Conservation (phyloP, 2,888 invertebrate species). For the Idaea aversata region DNA sequence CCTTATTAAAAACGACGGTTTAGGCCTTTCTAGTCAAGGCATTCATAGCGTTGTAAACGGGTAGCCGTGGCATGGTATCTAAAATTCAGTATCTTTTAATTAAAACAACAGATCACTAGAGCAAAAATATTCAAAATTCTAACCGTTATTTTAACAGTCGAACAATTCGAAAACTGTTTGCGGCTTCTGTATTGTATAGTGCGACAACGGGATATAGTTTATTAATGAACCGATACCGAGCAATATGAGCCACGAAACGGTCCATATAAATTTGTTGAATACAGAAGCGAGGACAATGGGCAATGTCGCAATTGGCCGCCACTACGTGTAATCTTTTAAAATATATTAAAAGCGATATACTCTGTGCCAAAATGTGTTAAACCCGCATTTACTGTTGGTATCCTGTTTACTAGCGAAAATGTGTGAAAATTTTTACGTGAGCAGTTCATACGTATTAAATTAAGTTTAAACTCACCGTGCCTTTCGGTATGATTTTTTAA, state of each 20-base stretch:
- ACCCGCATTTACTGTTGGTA: slow-evolving; percentile 53
- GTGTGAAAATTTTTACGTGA: slow-evolving; percentile 48
- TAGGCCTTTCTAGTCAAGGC: neutral
- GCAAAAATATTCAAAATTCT: slow-evolving; percentile 48
- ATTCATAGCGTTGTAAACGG: neutral
- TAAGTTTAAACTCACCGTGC: slow-evolving; percentile 45
- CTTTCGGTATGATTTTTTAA: slow-evolving; percentile 38
- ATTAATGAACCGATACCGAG: slow-evolving; percentile 67
- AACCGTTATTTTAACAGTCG: slow-evolving; percentile 52
- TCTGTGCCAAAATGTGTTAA: slow-evolving; percentile 65
- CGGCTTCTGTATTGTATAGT: slow-evolving; percentile 53
- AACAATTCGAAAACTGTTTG: slow-evolving; percentile 52
- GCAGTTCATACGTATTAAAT: slow-evolving; percentile 54
- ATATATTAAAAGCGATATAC: slow-evolving; percentile 57
- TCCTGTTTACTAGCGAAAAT: slow-evolving; percentile 41
- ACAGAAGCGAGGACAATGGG: slow-evolving; percentile 58
- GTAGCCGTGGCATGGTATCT: neutral
- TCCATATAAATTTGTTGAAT: slow-evolving; percentile 60
- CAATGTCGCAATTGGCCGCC: slow-evolving; percentile 44
- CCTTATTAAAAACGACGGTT: neutral
- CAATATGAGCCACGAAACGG: slow-evolving; percentile 54
- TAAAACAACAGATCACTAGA: slow-evolving; percentile 21
- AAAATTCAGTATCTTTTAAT: slow-evolving; percentile 17
- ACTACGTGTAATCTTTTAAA: slow-evolving; percentile 55
- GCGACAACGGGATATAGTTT: slow-evolving; percentile 60